Base-by-base conservation (phyloP, 2,888 invertebrate genomes). In the Phoronis australis region DNA sequence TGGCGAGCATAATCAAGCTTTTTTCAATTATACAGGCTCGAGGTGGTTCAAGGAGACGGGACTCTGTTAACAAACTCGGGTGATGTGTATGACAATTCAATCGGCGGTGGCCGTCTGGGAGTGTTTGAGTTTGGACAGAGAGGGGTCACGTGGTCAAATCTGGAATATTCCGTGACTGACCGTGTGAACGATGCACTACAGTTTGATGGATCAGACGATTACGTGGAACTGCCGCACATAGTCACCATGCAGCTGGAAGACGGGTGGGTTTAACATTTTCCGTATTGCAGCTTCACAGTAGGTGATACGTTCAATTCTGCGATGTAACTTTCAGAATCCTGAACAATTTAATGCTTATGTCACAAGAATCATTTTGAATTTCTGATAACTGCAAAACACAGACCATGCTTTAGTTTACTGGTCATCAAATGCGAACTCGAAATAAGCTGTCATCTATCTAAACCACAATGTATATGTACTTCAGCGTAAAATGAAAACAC, bases 91-190 rank as follows among this genome's bases (percentile, higher is more conserved):
- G 63, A 69, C 52, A 52, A 56, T 2, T 58, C 62, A 1, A 66
- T 68, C 6, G 43, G 60, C 12, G 69, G 68, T 4, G 69, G 69
- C 4, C 55, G 66, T 22, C 44, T 65, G 0, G 69, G 69, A 1
- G 60, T 68, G 26, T 57, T 66, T 42, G 59, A 60, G 37, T 64
- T 60, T 50, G 58, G 60, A 12, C 66, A 64, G 46, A 53, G 57
- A 6, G 57, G 55, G 2, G 52, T 55, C 2, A 58, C 60, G 9
- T 70, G 64, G 64, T 64, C 69, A 4, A 48, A 66, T 42, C 55
- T 69, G n/a, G 47, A 45, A 23, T 59, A 47, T 18, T 39, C 55
- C 25, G 68, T 68, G 50, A 52, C 42, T 6, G 48, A 51, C 5
- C 46, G 48, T 26, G 44, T 41, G 5, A 69, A 69, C 51, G 50